A percentile compares a stretch with the other conserved stretches of the same genome.
phyloP scores from a whole-genome alignment of 2,888 invertebrate species.

The Andrena fulva region DNA sequence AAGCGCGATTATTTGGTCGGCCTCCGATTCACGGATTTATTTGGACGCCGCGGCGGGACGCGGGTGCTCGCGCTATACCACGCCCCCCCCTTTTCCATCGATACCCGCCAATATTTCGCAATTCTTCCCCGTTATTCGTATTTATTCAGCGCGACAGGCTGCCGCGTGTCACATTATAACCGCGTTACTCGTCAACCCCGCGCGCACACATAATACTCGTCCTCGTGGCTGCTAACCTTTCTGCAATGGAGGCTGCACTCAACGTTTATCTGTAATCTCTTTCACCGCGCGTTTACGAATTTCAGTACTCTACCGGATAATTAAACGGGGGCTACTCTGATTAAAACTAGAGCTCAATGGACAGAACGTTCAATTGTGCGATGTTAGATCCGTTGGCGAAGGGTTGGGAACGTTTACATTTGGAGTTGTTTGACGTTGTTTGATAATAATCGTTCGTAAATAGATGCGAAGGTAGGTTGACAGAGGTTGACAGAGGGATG shows the following conservation, averaged over 20 bases:
- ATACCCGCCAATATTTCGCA: conserved; percentile 30
- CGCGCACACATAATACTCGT: neutral
- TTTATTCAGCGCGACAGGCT: neutral
- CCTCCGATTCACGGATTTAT: conserved; percentile 43
- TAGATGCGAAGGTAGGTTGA: too few species aligned
- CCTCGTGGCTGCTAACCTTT: neutral
- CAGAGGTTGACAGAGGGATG: too few species aligned
- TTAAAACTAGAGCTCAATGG: too few species aligned
- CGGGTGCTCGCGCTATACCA: neutral
- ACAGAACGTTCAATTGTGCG: too few species aligned
- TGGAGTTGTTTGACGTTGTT: too few species aligned
- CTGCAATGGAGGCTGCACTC: neutral
- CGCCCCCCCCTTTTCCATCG: neutral
- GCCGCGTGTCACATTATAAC: conserved; percentile 15
- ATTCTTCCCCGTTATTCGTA: conserved; percentile 47
- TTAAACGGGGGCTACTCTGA: too few species aligned
- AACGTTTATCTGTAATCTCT: conserved; percentile 1
- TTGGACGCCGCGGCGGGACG: conserved; percentile 8
- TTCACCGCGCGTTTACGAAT: too few species aligned
- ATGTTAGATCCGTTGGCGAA: too few species aligned
- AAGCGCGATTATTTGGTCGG: conserved; percentile 19
- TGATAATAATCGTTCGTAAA: too few species aligned
- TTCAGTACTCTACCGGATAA: neutral
- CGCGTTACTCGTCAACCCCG: conserved; percentile 21
- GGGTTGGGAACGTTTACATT: too few species aligned